Evolutionary conservation across 1,140 invertebrate species (phyloP), one percentile per base, ranked within the genome.

Genomic region (Diachasmimorpha longicaudata): DNA sequence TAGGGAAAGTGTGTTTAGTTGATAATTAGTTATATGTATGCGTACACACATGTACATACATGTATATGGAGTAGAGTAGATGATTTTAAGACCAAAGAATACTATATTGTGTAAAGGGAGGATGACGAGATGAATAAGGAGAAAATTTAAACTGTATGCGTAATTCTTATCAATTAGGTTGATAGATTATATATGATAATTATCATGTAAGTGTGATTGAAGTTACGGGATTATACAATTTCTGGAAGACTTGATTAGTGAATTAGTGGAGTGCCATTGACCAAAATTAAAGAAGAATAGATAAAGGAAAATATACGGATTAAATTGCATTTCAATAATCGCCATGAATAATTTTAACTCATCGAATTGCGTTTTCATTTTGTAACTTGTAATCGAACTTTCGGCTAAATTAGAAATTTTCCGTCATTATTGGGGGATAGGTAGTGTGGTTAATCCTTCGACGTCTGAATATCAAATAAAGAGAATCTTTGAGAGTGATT

Each of bases 81-180:
- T 9, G 68, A 77, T 83, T 80, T 71, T 82, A 81, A 84, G 82
- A 83, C 81, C 82, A 84, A 84, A 83, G 82, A 84, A 82, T 79
- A 82, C 77, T 81, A 81, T 83, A 80, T 81, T 82, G 77, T 81
- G 72, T 83, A 81, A 80, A 83, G 79, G 80, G 36, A 68, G 31
- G 13, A 68, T 8, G 14, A 39, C 13, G 31, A 66, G 21, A 31
- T 9, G 16, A 0, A 48, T 70, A n/a, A 70, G 11, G 11, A 14
- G 42, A 46, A 52, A 70, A 52, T 44, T 23, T 36, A 19, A 70
- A 70, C 39, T 52, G 19, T 70, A 70, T 70, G 36, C 48, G 10
- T 70, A 46, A 69, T 46, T 69, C 58, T 19, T 25, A 63, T 23
- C 58, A 25, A 63, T 63, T 68, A 68, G 36, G 23, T 68, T 68